A percentile compares a stretch with the other conserved stretches of the same genome.
Evolutionary conservation across 2,113 vertebrate genomes (phyloP).

Genomic region (Steatornis caripensis): DNA sequence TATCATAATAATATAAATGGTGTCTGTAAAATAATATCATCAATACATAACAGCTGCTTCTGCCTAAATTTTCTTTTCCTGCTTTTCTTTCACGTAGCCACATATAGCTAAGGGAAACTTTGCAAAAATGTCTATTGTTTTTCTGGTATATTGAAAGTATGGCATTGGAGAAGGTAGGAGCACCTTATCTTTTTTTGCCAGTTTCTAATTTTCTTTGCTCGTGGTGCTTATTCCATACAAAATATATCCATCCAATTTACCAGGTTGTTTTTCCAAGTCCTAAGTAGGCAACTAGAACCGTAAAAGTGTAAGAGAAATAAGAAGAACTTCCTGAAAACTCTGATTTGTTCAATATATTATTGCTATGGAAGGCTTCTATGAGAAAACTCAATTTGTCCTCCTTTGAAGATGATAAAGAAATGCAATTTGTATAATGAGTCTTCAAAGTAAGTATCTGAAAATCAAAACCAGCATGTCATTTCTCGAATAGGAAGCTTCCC

Average conservation of each 20-base stretch:
- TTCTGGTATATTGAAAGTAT: not conserved
- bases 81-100: not conserved
- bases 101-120: not conserved
- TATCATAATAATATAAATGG: not conserved
- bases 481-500: not conserved
- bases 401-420: not conserved
- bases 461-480: not conserved
- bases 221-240: not conserved
- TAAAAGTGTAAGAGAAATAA: not conserved
- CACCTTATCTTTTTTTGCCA: not conserved
- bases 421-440: not conserved
- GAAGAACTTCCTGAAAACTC: not conserved
- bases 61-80: not conserved
- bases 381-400: not conserved
- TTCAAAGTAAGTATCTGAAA: not conserved
- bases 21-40: not conserved
- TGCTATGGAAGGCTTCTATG: not conserved
- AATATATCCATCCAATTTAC: not conserved
- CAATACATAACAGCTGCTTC: not conserved
- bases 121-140: not conserved
- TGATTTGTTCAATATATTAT: not conserved
- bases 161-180: not conserved
- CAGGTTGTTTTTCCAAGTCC: not conserved
- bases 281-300: not conserved
- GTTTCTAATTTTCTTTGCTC: not conserved